Evolutionary conservation across 2,888 invertebrate genomes (phyloP).

Genomic region (Halocaridina rubra): DNA sequence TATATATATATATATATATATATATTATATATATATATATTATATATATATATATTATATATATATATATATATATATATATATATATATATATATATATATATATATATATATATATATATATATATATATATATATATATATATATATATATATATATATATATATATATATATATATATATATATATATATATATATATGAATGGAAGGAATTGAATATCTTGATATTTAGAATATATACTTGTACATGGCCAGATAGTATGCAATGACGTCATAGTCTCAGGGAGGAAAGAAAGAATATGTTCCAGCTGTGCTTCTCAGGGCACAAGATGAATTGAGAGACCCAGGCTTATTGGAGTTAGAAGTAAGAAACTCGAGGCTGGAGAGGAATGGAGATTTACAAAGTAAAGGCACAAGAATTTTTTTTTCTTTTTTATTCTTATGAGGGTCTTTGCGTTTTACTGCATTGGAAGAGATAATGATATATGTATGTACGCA

Average conservation of each 20-base stretch:
- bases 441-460: too few relatives aligned
- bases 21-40: background rate
- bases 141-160: constrained; percentile 12
- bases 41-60: background rate
- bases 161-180: constrained; percentile 2
- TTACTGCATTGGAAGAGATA: too few relatives aligned
- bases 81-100: constrained; percentile 5
- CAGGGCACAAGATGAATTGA: too few relatives aligned
- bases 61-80: constrained; percentile 6
- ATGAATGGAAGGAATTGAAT: background rate
- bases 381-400: too few relatives aligned
- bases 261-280: too few relatives aligned
- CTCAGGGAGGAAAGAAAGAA: too few relatives aligned
- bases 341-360: too few relatives aligned
- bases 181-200: background rate
- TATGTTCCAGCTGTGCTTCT: too few relatives aligned
- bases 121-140: background rate
- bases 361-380: too few relatives aligned
- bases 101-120: constrained; percentile 6
- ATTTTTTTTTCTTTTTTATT: too few relatives aligned
- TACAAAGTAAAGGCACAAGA: too few relatives aligned
- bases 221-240: background rate
- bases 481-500: too few relatives aligned
- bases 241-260: background rate
- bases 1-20: background rate